Evolutionary conservation across 2,888 invertebrate species (phyloP).

Genomic region (Xestia xanthographa): DNA sequence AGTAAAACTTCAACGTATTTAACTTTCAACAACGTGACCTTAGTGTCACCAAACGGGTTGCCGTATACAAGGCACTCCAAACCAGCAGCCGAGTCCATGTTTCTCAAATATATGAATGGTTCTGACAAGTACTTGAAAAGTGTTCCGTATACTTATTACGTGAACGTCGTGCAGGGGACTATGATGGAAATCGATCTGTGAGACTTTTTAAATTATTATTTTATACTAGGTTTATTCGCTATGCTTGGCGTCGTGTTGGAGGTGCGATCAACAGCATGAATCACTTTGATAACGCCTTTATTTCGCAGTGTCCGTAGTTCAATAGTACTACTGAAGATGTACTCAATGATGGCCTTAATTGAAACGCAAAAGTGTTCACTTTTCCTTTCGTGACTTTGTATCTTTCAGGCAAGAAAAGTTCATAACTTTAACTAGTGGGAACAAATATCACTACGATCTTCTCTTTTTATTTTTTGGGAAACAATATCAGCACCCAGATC

Average conservation of each 20-base stretch:
- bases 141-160: conserved; percentile 91
- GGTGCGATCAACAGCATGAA: neutral
- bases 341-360: neutral
- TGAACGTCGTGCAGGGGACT: conserved; percentile 91
- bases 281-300: neutral
- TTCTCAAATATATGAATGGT: conserved; percentile 85
- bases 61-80: conserved; percentile 79
- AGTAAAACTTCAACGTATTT: conserved; percentile 86
- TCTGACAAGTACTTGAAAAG: conserved; percentile 88
- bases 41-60: conserved; percentile 92
- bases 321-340: neutral
- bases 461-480: conserved; percentile 90
- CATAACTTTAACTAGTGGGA: conserved; percentile 85
- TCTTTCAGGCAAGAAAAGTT: conserved; percentile 87
- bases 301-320: neutral
- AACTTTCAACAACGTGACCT: conserved; percentile 92
- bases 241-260: neutral
- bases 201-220: conserved; percentile 33
- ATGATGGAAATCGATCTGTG: conserved; percentile 91
- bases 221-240: neutral
- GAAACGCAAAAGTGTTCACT: neutral
- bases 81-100: conserved; percentile 84
- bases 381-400: neutral
- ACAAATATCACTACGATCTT: conserved; percentile 87
- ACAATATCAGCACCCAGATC: conserved; percentile 90